Base-by-base conservation (phyloP, 1,140 invertebrate species). In the Bombus fervidus region DNA sequence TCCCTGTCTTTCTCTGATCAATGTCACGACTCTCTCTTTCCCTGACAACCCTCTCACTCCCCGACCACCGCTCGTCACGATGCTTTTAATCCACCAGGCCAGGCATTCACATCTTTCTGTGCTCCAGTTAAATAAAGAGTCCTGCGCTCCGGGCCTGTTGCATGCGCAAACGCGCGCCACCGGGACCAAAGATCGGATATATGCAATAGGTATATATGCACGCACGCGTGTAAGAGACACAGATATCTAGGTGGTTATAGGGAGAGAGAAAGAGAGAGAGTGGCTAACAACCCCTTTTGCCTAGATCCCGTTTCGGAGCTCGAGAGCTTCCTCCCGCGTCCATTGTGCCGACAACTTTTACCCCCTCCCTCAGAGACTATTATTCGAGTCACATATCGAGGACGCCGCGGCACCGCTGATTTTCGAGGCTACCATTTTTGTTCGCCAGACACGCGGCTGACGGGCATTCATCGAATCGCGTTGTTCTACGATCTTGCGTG, bases 31-130 rank as follows among this genome's bases (percentile, higher is more conserved):
- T n/a, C 34, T 28, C 59, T 41, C 28, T 18, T 31, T 31, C 75
- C 39, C 37, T 9, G 22, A 15, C 73, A 41, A 73, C 8, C 34
- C 53, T 83, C 81, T 79, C 88, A 77, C 88, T 85, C 81, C 88
- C 77, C 43, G 80, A 68, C 86, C 68, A 13, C 18, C 31, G 68
- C 81, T 78, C 83, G 76, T 66, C 89, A 88, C 91, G 91, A 82
- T 86, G 94, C 93, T 94, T 95, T 94, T 94, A 94, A 95, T 94
- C 93, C 83, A 64, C 92, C 37, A 53, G 86, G 86, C 89, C 90
- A 81, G 88, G 93, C 93, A 95, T 95, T 95, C 94, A 94, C 87
- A 91, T 94, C 91, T 92, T 94, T 39, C 91, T 91, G 84, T 93
- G 90, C 90, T 92, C 90, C 88, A 83, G 85, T 94, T 91, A 86